A percentile compares a stretch with the other conserved stretches of the same genome.
These are phyloP conservation scores for Channa striata DNA, from an alignment of 2,797 vertebrate genomes.

Conservation along the genomic window DNA sequence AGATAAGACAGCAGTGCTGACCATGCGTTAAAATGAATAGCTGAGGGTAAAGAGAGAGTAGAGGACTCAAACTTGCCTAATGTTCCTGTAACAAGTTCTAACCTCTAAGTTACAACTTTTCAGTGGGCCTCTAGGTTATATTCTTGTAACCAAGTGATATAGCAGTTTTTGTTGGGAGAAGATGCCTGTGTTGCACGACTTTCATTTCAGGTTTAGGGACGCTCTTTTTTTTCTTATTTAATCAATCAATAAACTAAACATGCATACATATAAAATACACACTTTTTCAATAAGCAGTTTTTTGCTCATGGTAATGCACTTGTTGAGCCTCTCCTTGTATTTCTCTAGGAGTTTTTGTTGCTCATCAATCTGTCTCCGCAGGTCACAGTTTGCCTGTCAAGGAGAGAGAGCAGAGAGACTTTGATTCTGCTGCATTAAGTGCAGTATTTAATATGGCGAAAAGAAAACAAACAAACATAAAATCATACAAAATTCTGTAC, in stretches of 20 bases:
- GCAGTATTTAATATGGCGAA: no score
- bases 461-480: neutral
- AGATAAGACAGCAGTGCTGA: neutral
- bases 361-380: slow-evolving; percentile 97
- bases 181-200: neutral
- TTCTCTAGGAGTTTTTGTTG: slow-evolving; percentile 99
- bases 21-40: neutral
- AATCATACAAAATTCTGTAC: no score
- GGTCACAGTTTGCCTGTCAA: slow-evolving; percentile 95
- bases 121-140: neutral
- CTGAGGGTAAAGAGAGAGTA: neutral
- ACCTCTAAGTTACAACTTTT: neutral
- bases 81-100: slow-evolving; percentile 1
- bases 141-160: slow-evolving; percentile 17
- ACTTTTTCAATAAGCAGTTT: slow-evolving; percentile 99
- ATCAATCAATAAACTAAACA: neutral
- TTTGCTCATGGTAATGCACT: slow-evolving; percentile 99
- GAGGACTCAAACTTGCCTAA: neutral
- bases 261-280: neutral
- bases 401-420: neutral
- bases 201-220: neutral
- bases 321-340: slow-evolving; percentile 98
- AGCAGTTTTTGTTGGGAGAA: neutral
- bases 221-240: neutral
- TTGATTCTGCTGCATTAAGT: neutral